Percentiles rank a stretch among this genome's conserved stretches.
Evolutionary conservation across 2,797 vertebrate genomes (phyloP).

Genomic region (Microctenopoma stevenorrisi): DNA sequence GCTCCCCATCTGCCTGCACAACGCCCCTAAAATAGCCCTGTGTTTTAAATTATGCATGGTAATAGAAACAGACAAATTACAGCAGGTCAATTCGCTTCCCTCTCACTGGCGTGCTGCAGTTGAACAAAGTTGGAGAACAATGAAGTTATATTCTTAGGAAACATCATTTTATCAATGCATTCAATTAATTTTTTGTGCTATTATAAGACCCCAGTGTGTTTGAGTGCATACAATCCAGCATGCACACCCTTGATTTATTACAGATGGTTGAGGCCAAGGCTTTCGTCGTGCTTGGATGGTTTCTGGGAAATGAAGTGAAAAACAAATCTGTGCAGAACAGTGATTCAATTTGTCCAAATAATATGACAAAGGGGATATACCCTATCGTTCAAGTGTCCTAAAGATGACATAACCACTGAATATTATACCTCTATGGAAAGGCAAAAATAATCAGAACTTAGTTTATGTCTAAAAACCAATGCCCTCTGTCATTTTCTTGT

Average conservation of each 20-base stretch:
- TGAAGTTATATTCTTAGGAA: not conserved
- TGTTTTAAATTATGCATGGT: constrained; percentile 77
- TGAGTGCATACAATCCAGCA: constrained; percentile 13
- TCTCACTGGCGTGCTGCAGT: constrained; percentile 31
- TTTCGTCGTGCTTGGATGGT: constrained; percentile 33
- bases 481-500: not conserved
- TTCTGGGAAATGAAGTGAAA: constrained; percentile 55
- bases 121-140: constrained; percentile 36
- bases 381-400: not conserved
- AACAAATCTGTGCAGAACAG: constrained; percentile 37
- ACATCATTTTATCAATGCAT: constrained; percentile 14
- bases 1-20: constrained; percentile 57
- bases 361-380: constrained; percentile 22
- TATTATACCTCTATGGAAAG: not conserved
- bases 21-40: constrained; percentile 70
- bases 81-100: constrained; percentile 49
- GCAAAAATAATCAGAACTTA: not conserved
- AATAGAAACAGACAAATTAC: constrained; percentile 70
- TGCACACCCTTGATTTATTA: constrained; percentile 57
- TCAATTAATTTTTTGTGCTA: not conserved
- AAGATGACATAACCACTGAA: not conserved
- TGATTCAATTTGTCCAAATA: constrained; percentile 17
- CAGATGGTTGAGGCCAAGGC: constrained; percentile 40
- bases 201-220: constrained; percentile 12
- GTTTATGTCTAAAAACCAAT: not conserved